These are phyloP conservation scores for Brachyistius frenatus DNA, from an alignment of 2,113 vertebrate species.

Conservation along the genomic window DNA sequence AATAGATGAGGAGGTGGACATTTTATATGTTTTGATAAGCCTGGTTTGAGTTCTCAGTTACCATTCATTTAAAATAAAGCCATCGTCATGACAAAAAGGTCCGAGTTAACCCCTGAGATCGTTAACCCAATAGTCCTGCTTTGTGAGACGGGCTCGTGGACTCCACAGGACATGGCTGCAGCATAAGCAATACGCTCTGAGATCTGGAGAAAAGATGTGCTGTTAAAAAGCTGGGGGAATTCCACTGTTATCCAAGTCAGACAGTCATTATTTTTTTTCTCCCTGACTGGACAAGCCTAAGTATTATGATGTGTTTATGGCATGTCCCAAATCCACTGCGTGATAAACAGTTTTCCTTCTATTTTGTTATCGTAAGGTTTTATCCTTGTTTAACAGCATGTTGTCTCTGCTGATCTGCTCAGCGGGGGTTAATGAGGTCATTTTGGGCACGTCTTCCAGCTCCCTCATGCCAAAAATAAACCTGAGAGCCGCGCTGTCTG, in stretches of 20 bases:
- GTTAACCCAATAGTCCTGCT: constrained; percentile 30
- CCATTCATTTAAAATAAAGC: constrained; percentile 17
- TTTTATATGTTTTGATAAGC: constrained; percentile 30
- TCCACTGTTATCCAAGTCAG: constrained; percentile 41
- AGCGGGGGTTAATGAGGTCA: constrained; percentile 6
- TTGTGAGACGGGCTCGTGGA: constrained; percentile 6
- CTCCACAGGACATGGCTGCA: constrained; percentile 23
- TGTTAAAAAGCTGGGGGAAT: constrained; percentile 44
- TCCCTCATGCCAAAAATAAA: constrained; percentile 65
- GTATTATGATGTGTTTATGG: constrained; percentile 9
- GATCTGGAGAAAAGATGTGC: constrained; percentile 35
- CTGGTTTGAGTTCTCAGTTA: constrained; percentile 3
- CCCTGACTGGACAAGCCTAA: background rate
- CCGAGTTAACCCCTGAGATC: constrained; percentile 5
- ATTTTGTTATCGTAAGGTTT: background rate
- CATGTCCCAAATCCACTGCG: background rate
- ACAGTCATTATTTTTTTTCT: constrained; percentile 10
- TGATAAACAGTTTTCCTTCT: constrained; percentile 6
- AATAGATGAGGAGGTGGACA: constrained; percentile 3
- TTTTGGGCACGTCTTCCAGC: constrained; percentile 41
- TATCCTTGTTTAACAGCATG: background rate
- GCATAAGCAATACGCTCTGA: constrained; percentile 6
- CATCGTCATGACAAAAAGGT: background rate
- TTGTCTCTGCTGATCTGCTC: background rate
- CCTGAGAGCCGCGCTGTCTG: constrained; percentile 7